Percentiles rank a stretch among this genome's conserved stretches.
These are phyloP conservation scores for Scrobipalpa atriplicella DNA, from an alignment of 2,888 invertebrate species.

Conservation along the genomic window DNA sequence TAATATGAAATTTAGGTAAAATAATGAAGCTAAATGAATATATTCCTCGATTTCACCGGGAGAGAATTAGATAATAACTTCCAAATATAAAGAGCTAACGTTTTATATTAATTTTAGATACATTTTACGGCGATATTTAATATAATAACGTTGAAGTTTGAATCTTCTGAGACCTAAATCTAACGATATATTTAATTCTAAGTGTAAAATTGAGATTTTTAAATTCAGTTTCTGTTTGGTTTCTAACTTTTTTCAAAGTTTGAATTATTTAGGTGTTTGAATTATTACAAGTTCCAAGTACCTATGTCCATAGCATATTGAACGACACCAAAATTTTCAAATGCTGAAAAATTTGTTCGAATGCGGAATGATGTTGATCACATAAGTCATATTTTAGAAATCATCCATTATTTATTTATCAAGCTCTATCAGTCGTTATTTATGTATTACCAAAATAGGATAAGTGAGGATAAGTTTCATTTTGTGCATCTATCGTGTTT, in stretches of 20 bases:
- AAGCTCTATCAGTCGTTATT: slow-evolving; percentile 35
- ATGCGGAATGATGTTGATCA: too few relatives aligned
- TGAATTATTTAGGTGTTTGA: too few relatives aligned
- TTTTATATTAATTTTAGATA: not conserved
- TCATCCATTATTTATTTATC: slow-evolving; percentile 15
- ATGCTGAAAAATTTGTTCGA: too few relatives aligned
- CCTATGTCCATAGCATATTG: not conserved
- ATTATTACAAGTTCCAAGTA: too few relatives aligned
- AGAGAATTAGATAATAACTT: not conserved
- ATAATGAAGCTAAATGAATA: not conserved
- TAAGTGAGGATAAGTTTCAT: slow-evolving; percentile 16
- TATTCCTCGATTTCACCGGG: not conserved
- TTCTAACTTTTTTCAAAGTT: not conserved
- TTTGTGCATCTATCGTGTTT: slow-evolving; percentile 10
- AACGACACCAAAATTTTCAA: not conserved
- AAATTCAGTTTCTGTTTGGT: not conserved
- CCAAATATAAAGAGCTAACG: not conserved
- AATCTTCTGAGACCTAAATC: not conserved
- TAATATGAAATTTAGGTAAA: not conserved
- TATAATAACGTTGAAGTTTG: not conserved
- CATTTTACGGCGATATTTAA: not conserved
- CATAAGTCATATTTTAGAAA: not conserved
- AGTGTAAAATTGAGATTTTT: slow-evolving; percentile 13
- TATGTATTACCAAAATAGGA: slow-evolving; percentile 29
- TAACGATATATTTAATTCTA: not conserved